These are phyloP conservation scores for Falco columbarius DNA, from an alignment of 2,797 vertebrate genomes.

Conservation along the genomic window DNA sequence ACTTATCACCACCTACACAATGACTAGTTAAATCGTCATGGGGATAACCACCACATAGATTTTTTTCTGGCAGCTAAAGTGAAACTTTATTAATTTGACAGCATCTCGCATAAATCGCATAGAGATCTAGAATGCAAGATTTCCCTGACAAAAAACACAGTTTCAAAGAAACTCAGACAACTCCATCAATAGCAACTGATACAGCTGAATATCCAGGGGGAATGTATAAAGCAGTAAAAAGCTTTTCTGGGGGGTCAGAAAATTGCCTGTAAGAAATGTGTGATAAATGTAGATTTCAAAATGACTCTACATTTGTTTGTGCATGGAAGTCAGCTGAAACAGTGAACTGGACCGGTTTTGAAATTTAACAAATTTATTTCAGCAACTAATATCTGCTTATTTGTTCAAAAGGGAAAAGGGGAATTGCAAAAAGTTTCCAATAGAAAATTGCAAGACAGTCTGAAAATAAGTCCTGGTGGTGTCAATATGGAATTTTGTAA, in stretches of 20 bases:
- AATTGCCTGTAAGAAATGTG: not conserved
- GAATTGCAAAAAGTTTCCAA: not conserved
- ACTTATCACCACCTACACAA: not conserved
- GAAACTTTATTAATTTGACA: slow-evolving; percentile 50
- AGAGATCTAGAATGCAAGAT: slow-evolving; percentile 18
- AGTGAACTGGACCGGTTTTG: not conserved
- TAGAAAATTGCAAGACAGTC: not conserved
- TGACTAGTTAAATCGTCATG: not conserved
- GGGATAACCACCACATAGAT: not conserved
- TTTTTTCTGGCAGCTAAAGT: slow-evolving; percentile 11
- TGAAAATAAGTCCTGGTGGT: not conserved
- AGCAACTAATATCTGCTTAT: not conserved
- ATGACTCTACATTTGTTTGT: not conserved
- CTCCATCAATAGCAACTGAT: not conserved
- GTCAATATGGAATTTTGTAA: not conserved
- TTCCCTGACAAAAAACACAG: not conserved
- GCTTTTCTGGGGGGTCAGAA: not conserved
- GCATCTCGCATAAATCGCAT: slow-evolving; percentile 14
- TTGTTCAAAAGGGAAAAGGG: not conserved
- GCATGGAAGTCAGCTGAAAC: not conserved
- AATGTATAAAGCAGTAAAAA: not conserved
- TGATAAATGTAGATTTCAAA: not conserved
- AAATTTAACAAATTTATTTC: not conserved
- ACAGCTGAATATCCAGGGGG: not conserved
- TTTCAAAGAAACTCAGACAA: slow-evolving; percentile 3